A percentile compares a stretch with the other conserved stretches of the same genome.
Conservation (phyloP, 1,140 invertebrate species). For the Caerostris extrusa region DNA sequence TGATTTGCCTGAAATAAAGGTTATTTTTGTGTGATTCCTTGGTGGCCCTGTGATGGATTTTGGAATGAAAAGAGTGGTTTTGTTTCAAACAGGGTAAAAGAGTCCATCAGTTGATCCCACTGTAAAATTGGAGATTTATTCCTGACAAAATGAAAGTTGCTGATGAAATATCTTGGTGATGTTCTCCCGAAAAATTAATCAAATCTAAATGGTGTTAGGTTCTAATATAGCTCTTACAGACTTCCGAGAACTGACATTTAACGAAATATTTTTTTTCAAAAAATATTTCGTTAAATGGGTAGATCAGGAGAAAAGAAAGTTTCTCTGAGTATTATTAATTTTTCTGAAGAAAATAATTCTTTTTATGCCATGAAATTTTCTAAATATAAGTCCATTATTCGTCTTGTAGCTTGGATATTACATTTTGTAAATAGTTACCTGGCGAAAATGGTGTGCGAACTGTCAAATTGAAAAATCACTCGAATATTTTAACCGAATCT, state of each 20-base stretch:
- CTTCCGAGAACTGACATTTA: slow-evolving; percentile 3
- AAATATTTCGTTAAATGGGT: not conserved
- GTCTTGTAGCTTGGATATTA: not conserved
- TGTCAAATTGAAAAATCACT: too few species aligned
- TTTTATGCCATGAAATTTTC: not conserved
- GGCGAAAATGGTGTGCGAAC: too few species aligned
- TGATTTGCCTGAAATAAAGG: not conserved
- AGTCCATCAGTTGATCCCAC: not conserved
- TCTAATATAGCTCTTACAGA: not conserved
- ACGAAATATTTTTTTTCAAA: not conserved
- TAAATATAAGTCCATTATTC: not conserved
- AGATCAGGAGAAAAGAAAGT: not conserved
- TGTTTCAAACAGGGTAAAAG: slow-evolving; percentile 29
- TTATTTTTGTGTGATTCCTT: slow-evolving; percentile 50
- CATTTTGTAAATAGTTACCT: slow-evolving; percentile 13
- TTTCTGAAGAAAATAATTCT: not conserved
- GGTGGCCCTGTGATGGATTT: slow-evolving; percentile 56
- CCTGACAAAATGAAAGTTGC: slow-evolving; percentile 31
- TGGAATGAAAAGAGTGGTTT: slow-evolving; percentile 42
- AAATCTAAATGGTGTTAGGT: slow-evolving; percentile 49
- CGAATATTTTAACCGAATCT: too few species aligned
- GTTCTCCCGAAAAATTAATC: not conserved
- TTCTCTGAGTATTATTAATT: not conserved
- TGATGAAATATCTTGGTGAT: slow-evolving; percentile 30
- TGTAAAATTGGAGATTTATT: not conserved